Evolutionary conservation across 2,113 vertebrate species (phyloP), one percentile per base, ranked within the genome.

Genomic region (Amblyornis subalaris): DNA sequence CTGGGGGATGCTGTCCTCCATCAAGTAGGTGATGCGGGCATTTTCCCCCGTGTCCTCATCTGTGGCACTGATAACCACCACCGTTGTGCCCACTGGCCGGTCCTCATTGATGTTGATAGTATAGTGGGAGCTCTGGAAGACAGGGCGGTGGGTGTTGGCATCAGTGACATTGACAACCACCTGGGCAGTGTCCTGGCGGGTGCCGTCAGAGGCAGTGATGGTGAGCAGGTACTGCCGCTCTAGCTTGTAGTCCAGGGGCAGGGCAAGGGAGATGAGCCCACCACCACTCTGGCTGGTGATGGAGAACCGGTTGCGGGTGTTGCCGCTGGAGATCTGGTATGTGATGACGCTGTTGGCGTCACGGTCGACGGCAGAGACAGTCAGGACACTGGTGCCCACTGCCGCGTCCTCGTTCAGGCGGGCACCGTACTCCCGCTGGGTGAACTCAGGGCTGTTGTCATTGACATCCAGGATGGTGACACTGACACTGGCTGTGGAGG

Each of bases 1-100:
- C 98, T 99, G 99, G n/a, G 99, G 99, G 89, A 99, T 98, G 97
- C 98, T 99, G 95, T 99, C 99, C 48, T 99, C 99, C 99, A 99
- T 99, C 25, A 99, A 97, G 91, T 99, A 99, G 40, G 98, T 99
- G 91, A 99, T 99, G 35, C 98, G 98, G 6, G 99, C 98, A 0
- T 99, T 99, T 93, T 99, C 99, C 0, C 99, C 99, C 0, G 98
- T 99, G 78, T 99, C 99, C 95, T 99, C 99, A 0, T 99, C 99
- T 0, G 99, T 99, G 89, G 99, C 99, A 0, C 99, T 99, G 83
- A 99, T 99, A 8, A 99, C 96, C 61, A 99, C 99, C 23, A 99
- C 99, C 0, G 98, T 99, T 78, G 99, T 99, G 73, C 98, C 98
- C 12, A 98, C 92, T 0, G 98, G 98, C 42, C 97, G 96, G 97